Conservation (phyloP, 2,888 invertebrate genomes). For the Calameuta filiformis region DNA sequence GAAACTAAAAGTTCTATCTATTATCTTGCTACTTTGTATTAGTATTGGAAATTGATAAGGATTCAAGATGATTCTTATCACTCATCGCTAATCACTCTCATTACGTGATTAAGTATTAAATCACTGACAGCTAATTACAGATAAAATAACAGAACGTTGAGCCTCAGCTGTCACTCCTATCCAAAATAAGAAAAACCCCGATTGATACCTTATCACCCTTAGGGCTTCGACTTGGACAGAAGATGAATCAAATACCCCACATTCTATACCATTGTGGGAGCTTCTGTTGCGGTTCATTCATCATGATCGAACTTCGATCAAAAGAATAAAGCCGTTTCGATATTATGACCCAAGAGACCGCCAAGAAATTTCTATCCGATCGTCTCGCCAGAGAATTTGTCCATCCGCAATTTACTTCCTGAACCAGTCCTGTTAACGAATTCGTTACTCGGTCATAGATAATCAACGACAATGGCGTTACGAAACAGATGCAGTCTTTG, state of each 20-base stretch:
- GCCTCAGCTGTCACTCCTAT: neutral
- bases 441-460: neutral
- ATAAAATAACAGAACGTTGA: constrained; percentile 15
- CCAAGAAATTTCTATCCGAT: neutral
- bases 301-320: neutral
- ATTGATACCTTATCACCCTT: constrained; percentile 8
- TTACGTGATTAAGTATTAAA: neutral
- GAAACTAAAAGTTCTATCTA: neutral
- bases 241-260: neutral
- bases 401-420: neutral
- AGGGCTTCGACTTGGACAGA: neutral
- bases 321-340: constrained; percentile 1
- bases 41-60: neutral
- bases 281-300: neutral
- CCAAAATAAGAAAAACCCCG: neutral
- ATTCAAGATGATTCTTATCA: too few relatives aligned
- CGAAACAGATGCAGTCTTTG: neutral
- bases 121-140: constrained; percentile 16
- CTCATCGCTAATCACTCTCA: too few relatives aligned
- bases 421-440: neutral
- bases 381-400: neutral
- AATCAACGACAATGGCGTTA: neutral
- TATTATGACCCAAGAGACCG: neutral
- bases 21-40: neutral
- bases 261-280: constrained; percentile 2